These are phyloP conservation scores for Campylomormyrus numenius DNA, from an alignment of 2,113 vertebrate genomes.

Conservation along the genomic window DNA sequence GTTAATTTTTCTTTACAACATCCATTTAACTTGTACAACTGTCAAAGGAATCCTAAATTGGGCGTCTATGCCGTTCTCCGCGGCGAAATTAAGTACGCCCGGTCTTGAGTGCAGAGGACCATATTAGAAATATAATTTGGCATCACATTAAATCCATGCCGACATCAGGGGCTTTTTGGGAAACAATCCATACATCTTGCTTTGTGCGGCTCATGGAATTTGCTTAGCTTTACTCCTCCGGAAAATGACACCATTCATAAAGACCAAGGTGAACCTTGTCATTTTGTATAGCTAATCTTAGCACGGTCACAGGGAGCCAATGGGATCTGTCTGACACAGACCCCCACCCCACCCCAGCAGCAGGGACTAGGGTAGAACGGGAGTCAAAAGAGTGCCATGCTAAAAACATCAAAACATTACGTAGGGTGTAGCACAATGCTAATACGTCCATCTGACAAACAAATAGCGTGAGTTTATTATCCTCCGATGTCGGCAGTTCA, in stretches of 20 bases:
- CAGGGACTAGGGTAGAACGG: neutral
- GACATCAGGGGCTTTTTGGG: neutral
- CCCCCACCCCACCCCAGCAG: too few species aligned
- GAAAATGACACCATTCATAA: neutral
- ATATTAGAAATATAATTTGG: conserved; percentile 19
- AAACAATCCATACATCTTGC: conserved; percentile 14
- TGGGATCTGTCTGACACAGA: neutral
- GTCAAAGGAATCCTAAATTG: conserved; percentile 4
- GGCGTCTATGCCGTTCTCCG: neutral
- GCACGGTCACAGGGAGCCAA: neutral
- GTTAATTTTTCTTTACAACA: neutral
- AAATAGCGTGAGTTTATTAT: neutral
- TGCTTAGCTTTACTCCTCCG: neutral
- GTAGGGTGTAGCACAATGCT: neutral
- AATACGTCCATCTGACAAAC: neutral
- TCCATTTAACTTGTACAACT: neutral
- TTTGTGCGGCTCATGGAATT: neutral
- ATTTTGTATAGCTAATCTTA: neutral
- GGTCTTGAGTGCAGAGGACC: neutral
- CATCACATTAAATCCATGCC: neutral
- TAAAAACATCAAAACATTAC: neutral
- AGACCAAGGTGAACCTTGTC: conserved; percentile 6
- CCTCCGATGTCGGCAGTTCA: neutral
- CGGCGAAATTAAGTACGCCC: neutral
- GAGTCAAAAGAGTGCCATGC: neutral